Conservation (phyloP, 2,888 invertebrate genomes). For the Leptinotarsa juncta region DNA sequence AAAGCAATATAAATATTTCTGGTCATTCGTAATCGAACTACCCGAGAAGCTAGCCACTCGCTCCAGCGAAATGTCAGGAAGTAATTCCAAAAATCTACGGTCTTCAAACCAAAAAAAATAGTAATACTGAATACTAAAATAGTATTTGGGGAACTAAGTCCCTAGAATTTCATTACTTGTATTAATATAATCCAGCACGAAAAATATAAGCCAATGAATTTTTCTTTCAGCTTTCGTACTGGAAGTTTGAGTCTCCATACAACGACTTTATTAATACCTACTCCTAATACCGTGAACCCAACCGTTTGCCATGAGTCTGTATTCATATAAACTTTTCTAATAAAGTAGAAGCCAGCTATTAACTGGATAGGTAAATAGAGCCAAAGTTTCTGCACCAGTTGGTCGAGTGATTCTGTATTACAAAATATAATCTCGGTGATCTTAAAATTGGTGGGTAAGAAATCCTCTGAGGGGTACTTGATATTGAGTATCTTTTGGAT, state of each 20-base stretch:
- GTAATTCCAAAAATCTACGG: too few relatives aligned
- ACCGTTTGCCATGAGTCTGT: slow-evolving; percentile 26
- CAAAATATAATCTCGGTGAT: slow-evolving; percentile 25
- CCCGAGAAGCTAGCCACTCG: too few relatives aligned
- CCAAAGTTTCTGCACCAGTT: slow-evolving; percentile 30
- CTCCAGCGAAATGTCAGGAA: too few relatives aligned
- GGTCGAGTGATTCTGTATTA: slow-evolving; percentile 18
- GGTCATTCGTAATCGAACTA: too few relatives aligned
- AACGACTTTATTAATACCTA: slow-evolving; percentile 3
- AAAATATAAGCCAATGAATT: background rate
- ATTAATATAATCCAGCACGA: too few relatives aligned
- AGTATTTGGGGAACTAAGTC: too few relatives aligned
- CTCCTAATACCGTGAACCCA: slow-evolving; percentile 31
- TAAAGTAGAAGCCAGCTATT: slow-evolving; percentile 36
- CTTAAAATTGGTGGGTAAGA: background rate
- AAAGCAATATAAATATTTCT: too few relatives aligned
- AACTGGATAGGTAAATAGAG: slow-evolving; percentile 33
- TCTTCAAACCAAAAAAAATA: too few relatives aligned
- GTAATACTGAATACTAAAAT: too few relatives aligned
- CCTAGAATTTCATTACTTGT: too few relatives aligned
- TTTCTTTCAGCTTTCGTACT: background rate
- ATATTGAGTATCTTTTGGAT: background rate
- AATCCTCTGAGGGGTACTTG: background rate
- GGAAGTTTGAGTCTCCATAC: background rate
- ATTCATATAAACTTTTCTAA: slow-evolving; percentile 41